Base-by-base conservation (phyloP, 2,797 vertebrate genomes). In the Cercopithecus petaurista region DNA sequence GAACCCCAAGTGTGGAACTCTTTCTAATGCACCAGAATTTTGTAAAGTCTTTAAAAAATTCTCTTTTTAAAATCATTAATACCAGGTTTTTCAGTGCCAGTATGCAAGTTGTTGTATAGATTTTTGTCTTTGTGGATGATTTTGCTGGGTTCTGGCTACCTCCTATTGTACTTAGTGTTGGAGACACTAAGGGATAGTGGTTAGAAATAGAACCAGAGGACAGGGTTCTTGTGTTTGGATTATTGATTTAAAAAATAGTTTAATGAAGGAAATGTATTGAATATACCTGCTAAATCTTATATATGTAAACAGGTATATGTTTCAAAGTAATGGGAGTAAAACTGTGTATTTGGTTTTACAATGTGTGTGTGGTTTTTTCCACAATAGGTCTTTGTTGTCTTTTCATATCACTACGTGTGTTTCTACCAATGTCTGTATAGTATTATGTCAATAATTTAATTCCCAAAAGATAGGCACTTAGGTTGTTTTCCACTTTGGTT, bases 121-220 rank as follows among this genome's bases (percentile, higher is more conserved):
- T 79, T 77, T 96, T 94, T 85, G 61, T 80, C 57, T 90, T 86
- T 87, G 30, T 85, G 76, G 30, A 22, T 96, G 46, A 87, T 36
- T 92, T 95, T 28, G 2, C 64, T 87, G 81, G 36, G 7, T 93
- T 95, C 55, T 94, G 67, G 41, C 14, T 70, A 28, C 28, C 33
- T 90, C 28, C 21, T 93, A 5, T 61, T 88, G 24, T 61, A 70
- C n/a, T 95, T 81, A 70, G 17, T 28, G 10, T 93, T 89, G 28
- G 26, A 87, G 57, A 88, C 21, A 7, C 24, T 57, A 64, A 83
- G 70, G 21, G 75, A 50, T 11, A 75, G 41, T 86, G 41, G 46
- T 87, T 92, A 94, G 48, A 94, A 91, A 50, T 81, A 75, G 92
- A 93, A 39, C 14, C 57, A 90, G 64, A 92, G 24, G 33, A 0